Percentiles rank a stretch among this genome's conserved stretches.
phyloP scores from a whole-genome alignment of 1,140 invertebrate genomes.

The Eriocheir sinensis region DNA sequence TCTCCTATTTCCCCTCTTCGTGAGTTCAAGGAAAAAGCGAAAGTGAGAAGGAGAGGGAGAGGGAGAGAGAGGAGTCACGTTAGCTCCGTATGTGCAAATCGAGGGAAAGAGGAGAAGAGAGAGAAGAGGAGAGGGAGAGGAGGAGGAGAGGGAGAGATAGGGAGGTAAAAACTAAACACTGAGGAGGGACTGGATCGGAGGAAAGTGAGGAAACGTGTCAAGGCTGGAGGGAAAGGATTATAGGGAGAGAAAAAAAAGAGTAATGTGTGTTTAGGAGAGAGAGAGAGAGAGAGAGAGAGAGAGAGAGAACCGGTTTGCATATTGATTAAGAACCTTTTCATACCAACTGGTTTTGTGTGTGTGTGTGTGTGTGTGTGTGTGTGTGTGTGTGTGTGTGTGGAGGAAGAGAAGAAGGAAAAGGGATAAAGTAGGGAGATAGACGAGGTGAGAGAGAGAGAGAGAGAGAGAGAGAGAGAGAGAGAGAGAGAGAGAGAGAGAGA shows the following conservation, averaged over 20 bases:
- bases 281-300: conserved; percentile 27
- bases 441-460: too few species aligned
- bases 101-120: too few species aligned
- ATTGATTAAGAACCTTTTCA: conserved; percentile 12
- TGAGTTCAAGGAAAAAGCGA: too few species aligned
- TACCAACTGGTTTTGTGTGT: background rate
- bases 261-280: background rate
- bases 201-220: background rate
- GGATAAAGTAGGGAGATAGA: too few species aligned
- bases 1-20: background rate
- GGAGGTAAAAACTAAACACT: background rate
- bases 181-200: background rate
- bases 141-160: background rate
- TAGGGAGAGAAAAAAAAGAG: background rate
- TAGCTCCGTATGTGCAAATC: background rate
- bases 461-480: too few species aligned
- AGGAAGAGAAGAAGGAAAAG: too few species aligned
- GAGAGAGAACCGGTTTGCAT: conserved; percentile 9
- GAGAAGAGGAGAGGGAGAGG: too few species aligned
- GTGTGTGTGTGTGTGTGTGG: too few species aligned
- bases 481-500: too few species aligned
- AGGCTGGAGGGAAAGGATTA: background rate
- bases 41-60: too few species aligned
- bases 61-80: background rate
- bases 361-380: too few species aligned